Conservation (phyloP, 2,888 invertebrate genomes). For the Romanomermis culicivorax region DNA sequence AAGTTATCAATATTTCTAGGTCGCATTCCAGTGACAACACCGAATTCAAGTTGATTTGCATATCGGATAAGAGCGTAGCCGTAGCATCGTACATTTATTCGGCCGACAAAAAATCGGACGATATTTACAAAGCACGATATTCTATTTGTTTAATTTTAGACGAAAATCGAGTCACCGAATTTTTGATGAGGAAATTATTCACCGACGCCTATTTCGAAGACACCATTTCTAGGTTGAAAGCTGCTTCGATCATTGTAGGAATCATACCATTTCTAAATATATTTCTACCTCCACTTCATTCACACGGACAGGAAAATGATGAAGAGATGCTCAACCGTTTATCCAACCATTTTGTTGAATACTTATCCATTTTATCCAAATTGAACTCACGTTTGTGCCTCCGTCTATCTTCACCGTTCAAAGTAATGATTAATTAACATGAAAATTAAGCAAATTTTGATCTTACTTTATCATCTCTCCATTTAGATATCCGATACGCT, state of each 20-base stretch:
- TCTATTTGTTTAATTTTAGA: background rate
- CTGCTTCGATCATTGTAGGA: background rate
- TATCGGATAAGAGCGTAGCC: background rate
- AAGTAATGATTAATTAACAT: no score
- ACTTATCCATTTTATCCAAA: constrained; percentile 2
- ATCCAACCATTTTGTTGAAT: constrained; percentile 13
- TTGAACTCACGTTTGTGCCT: background rate
- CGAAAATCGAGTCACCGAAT: background rate
- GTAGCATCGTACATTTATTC: constrained; percentile 6
- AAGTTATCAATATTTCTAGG: no score
- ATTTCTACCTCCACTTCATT: no score
- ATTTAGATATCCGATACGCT: constrained; percentile 10
- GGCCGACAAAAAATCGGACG: background rate
- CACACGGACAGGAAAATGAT: constrained; percentile 6
- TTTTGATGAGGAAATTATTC: background rate
- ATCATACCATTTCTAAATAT: no score
- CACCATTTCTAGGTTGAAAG: constrained; percentile 5
- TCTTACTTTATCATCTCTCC: no score
- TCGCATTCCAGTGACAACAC: background rate
- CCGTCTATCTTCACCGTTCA: no score
- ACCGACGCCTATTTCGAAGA: background rate
- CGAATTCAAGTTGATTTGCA: constrained; percentile 7
- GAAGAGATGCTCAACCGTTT: constrained; percentile 14
- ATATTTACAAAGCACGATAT: background rate
- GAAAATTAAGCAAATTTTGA: no score